Base-by-base conservation (phyloP, 1,140 invertebrate species). In the Amyelois transitella region DNA sequence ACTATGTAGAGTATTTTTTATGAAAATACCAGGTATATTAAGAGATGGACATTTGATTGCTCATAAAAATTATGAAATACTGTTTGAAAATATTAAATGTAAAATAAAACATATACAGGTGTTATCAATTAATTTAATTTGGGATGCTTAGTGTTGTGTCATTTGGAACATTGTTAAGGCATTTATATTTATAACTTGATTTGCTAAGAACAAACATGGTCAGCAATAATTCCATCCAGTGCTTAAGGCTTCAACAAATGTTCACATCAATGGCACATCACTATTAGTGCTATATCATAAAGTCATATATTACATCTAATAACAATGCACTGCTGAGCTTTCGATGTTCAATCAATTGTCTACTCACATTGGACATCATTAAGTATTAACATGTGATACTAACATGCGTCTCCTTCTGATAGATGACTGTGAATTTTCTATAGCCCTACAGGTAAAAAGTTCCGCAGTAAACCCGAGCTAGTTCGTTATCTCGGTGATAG, bases 381-480 rank as follows among this genome's bases (percentile, higher is more conserved):
- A 69, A 69, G 64, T 68, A 58, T 70, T 80, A 77, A 77, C 65
- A 64, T 45, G 28, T 21, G n/a, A 55, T 54, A 65, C 75, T 71
- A 74, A 77, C 38, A 44, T n/a, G 19, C 18, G 17, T 14, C 12
- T 18, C 14, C 20, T 8, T 43, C 38, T 51, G 69, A 59, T 64
- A 66, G 75, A n/a, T 81, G 69, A 80, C 69, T 69, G 74, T 78
- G 53, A 72, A 71, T 85, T 87, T 87, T 84, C 77, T 86, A 58
- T 79, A 95, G 94, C 81, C 94, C 94, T 67, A 91, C 91, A 88
- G 94, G 95, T 69, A 93, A 94, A 89, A 94, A 94, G 88, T 92
- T 95, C 79, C 90, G 93, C 71, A 95, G 92, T 86, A 96, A 96
- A 87, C 92, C 94, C 21, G 93, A 96, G 88, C 90, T 96, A 76